phyloP scores from a whole-genome alignment of 2,797 vertebrate species.

The Anguilla megastoma region DNA sequence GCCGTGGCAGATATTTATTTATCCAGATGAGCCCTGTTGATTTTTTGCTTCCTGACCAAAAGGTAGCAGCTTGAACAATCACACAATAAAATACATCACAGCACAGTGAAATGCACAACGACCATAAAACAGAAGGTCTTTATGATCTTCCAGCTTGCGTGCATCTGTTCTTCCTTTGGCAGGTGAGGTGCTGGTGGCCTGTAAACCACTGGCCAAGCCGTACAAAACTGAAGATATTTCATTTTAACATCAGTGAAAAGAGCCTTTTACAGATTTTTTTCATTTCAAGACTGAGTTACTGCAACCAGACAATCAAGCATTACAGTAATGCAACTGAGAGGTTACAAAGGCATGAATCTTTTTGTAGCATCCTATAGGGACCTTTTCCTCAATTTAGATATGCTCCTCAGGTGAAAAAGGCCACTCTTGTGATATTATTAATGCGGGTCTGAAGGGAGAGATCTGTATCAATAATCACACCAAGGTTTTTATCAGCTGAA shows the following conservation, averaged over 20 bases:
- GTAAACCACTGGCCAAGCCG: background rate
- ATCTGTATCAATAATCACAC: too few relatives aligned
- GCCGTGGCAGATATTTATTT: background rate
- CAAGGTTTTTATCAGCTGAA: too few relatives aligned
- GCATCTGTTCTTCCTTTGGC: background rate
- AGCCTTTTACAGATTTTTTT: background rate
- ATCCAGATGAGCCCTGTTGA: background rate
- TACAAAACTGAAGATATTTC: background rate
- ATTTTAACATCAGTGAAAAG: background rate
- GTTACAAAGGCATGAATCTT: background rate
- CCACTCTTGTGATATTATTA: background rate
- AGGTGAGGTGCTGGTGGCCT: background rate
- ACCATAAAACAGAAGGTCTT: background rate
- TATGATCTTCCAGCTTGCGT: background rate
- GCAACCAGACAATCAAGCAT: background rate
- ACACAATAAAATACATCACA: too few relatives aligned
- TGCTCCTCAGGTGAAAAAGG: background rate
- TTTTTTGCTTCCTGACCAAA: background rate
- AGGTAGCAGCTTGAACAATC: too few relatives aligned
- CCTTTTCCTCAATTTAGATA: background rate
- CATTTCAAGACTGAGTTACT: conserved; percentile 5
- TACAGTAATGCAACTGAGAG: background rate
- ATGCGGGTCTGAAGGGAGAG: background rate
- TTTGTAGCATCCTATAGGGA: background rate
- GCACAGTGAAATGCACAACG: too few relatives aligned